A percentile compares a stretch with the other conserved stretches of the same genome.
Evolutionary conservation across 2,797 vertebrate species (phyloP).

Genomic region (Eleutherodactylus coqui): DNA sequence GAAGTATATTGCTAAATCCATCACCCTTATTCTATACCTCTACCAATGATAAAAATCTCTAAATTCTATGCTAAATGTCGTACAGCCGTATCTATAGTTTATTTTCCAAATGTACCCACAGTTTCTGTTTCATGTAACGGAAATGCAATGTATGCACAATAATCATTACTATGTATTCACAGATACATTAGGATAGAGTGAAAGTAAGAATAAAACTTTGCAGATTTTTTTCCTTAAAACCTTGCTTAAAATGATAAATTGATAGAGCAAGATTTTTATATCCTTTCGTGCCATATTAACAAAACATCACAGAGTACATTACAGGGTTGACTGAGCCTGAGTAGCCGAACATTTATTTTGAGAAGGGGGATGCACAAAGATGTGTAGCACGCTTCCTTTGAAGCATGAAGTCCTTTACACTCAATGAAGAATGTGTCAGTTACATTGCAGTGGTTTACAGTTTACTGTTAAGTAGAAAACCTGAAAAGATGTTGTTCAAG

Average conservation of each 20-base stretch:
- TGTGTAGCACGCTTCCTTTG: constrained; percentile 49
- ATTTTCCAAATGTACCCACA: not conserved
- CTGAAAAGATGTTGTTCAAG: constrained; percentile 65
- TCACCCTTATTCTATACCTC: not conserved
- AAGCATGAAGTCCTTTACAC: constrained; percentile 35
- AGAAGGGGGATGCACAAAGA: constrained; percentile 40
- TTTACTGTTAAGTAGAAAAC: constrained; percentile 62
- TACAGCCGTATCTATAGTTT: not conserved
- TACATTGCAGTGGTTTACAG: constrained; percentile 19
- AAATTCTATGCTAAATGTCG: not conserved
- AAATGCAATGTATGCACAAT: constrained; percentile 3
- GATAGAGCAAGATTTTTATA: constrained; percentile 23
- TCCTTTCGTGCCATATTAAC: constrained; percentile 50
- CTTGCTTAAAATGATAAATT: constrained; percentile 14
- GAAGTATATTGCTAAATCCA: not conserved
- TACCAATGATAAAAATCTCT: constrained; percentile 1
- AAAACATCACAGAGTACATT: constrained; percentile 49
- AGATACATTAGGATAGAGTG: not conserved
- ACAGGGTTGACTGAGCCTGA: constrained; percentile 49
- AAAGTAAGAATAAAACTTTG: constrained; percentile 6
- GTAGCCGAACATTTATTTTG: constrained; percentile 43
- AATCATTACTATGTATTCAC: not conserved
- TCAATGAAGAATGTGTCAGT: constrained; percentile 41
- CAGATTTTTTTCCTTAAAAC: not conserved
- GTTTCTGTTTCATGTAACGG: constrained; percentile 6